phyloP scores from a whole-genome alignment of 2,113 vertebrate genomes.

The Vimba vimba region DNA sequence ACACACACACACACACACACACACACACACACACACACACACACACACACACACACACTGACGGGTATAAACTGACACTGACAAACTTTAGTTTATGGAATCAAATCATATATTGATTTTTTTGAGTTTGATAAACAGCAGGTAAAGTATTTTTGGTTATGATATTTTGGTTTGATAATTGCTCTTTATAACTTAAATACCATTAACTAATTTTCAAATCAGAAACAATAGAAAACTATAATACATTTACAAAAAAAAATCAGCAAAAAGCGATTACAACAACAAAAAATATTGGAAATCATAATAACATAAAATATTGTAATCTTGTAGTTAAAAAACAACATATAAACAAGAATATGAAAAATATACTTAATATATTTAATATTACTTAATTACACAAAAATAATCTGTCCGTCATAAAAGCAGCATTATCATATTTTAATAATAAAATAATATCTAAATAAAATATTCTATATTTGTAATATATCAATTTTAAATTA shows the following conservation, averaged over 20 bases:
- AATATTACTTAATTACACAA: not conserved
- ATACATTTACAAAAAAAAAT: not conserved
- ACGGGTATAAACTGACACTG: no score
- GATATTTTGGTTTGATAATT: not conserved
- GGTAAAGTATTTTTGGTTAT: not conserved
- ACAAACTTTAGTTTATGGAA: no score
- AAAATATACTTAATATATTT: not conserved
- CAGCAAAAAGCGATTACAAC: not conserved
- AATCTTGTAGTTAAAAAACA: not conserved
- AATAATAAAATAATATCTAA: not conserved
- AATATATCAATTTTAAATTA: not conserved
- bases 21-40: no score
- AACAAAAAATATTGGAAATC: not conserved
- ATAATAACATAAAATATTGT: not conserved
- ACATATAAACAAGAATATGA: not conserved
- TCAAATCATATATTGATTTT: no score
- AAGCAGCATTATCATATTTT: not conserved
- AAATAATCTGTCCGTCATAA: not conserved
- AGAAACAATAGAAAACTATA: not conserved
- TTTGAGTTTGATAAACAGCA: not conserved
- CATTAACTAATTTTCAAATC: not conserved
- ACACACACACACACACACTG: no score
- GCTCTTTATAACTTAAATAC: not conserved
- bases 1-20: no score
- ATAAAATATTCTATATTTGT: not conserved